These are phyloP conservation scores for Pecten maximus DNA, from an alignment of 2,888 invertebrate species.

Conservation along the genomic window DNA sequence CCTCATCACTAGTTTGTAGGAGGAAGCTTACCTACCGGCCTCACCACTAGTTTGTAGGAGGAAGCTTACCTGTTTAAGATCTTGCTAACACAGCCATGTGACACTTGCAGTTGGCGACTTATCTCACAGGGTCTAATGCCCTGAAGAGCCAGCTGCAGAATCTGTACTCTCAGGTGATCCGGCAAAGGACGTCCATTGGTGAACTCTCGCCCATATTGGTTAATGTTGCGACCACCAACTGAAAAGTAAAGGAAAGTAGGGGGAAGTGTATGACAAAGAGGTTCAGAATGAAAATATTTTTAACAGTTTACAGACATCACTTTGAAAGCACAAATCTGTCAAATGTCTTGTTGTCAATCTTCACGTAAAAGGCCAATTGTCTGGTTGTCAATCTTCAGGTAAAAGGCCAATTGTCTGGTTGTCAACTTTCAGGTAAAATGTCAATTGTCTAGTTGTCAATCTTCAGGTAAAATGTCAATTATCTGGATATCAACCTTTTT, in stretches of 20 bases:
- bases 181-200: constrained; percentile 82
- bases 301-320: background rate
- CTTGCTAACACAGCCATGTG: constrained; percentile 82
- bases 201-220: constrained; percentile 82
- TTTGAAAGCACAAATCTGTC: background rate
- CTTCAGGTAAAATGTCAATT: no score
- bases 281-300: background rate
- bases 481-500: no score
- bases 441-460: no score
- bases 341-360: background rate
- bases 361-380: background rate
- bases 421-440: no score
- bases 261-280: background rate
- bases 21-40: background rate
- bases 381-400: background rate
- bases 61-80: constrained; percentile 81
- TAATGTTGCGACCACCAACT: constrained; percentile 78
- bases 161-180: constrained; percentile 81
- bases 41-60: background rate
- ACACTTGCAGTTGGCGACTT: constrained; percentile 81
- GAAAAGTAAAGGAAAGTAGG: constrained; percentile 35
- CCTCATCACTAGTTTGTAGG: background rate
- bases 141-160: constrained; percentile 81
- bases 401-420: no score
- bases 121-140: constrained; percentile 82